Conservation (phyloP, 2,888 invertebrate genomes). For the Alviniconcha strummeri region DNA sequence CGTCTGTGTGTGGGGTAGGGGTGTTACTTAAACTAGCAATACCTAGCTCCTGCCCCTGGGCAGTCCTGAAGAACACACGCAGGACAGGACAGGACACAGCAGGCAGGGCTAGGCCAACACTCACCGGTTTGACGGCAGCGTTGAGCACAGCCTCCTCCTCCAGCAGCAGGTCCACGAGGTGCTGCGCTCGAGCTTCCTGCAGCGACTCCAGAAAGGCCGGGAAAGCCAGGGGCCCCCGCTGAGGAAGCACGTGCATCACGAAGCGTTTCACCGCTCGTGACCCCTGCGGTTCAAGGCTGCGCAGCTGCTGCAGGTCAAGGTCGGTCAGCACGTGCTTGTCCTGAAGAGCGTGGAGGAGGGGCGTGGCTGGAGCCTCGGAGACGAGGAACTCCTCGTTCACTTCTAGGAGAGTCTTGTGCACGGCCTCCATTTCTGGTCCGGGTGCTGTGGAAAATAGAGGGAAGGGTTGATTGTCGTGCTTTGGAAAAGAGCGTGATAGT, state of each 20-base stretch:
- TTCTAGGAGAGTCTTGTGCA: conserved; percentile 35
- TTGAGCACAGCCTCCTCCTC: conserved; percentile 23
- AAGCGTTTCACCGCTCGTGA: conserved; percentile 36
- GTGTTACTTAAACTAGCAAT: too few relatives aligned
- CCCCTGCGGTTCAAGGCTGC: conserved; percentile 37
- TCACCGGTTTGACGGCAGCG: conserved; percentile 16
- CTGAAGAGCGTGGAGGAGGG: conserved; percentile 28
- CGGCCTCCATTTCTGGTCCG: conserved; percentile 26
- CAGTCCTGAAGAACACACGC: too few relatives aligned
- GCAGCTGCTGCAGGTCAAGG: conserved; percentile 38
- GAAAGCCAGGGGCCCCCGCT: conserved; percentile 37
- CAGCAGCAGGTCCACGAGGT: conserved; percentile 39
- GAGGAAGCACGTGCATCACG: conserved; percentile 39
- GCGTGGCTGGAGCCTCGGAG: conserved; percentile 33
- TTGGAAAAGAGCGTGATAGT: background rate
- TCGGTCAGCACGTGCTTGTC: conserved; percentile 31
- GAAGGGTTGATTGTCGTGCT: background rate
- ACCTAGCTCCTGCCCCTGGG: too few relatives aligned
- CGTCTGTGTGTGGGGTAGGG: too few relatives aligned
- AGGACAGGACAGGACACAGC: too few relatives aligned
- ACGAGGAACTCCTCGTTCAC: conserved; percentile 41
- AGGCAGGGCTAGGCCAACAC: background rate
- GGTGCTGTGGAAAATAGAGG: background rate
- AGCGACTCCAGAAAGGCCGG: conserved; percentile 37
- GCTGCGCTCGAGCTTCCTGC: conserved; percentile 39